phyloP scores from a whole-genome alignment of 2,113 vertebrate genomes.

The Heptranchias perlo region DNA sequence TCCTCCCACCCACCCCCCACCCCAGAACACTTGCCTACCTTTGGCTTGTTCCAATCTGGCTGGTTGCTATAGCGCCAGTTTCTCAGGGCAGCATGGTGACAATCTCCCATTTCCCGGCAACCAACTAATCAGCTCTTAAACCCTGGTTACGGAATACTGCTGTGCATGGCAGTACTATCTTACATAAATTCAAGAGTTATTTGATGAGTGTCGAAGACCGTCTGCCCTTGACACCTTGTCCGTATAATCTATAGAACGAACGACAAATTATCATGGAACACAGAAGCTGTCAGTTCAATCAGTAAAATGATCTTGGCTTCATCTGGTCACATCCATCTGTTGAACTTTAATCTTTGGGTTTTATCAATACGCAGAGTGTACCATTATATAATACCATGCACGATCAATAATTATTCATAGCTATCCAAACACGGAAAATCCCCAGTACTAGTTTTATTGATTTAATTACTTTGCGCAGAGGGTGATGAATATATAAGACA shows the following conservation, averaged over 20 bases:
- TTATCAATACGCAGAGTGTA: not conserved
- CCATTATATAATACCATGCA: not conserved
- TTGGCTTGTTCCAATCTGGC: not conserved
- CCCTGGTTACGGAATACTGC: not conserved
- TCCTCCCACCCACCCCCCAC: not conserved
- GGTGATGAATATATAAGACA: not conserved
- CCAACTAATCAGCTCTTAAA: conserved; percentile 29
- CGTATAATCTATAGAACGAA: not conserved
- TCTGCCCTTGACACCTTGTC: not conserved
- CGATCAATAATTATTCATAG: not conserved
- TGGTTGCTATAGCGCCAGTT: conserved; percentile 35
- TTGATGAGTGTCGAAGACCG: not conserved
- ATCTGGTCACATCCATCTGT: not conserved
- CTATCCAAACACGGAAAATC: not conserved
- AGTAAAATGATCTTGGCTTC: not conserved
- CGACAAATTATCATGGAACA: not conserved
- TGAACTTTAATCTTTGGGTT: not conserved
- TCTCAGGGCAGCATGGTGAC: conserved; percentile 14
- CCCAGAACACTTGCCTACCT: not conserved
- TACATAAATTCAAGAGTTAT: conserved; percentile 27
- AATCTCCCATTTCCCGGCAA: conserved; percentile 26
- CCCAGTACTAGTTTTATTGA: not conserved
- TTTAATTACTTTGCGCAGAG: not conserved
- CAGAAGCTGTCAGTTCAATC: not conserved
- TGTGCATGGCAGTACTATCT: not conserved